These are phyloP conservation scores for Drosophila navojoa DNA, from an alignment of 1,140 invertebrate species.

Conservation along the genomic window DNA sequence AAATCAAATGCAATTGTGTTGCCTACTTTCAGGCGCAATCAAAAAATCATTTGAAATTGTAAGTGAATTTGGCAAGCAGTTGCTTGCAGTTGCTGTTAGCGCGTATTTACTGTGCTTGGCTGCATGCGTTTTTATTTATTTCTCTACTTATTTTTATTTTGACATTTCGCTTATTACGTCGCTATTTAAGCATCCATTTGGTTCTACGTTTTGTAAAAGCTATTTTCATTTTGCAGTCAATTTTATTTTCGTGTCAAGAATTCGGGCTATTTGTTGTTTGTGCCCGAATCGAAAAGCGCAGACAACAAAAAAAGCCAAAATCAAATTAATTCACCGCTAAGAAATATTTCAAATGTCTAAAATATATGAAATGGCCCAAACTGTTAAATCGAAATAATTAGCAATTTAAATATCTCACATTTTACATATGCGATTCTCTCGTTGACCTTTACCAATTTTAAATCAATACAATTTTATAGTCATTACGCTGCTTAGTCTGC, in stretches of 20 bases:
- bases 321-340: conserved; percentile 8
- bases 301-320: conserved; percentile 16
- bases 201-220: conserved; percentile 37
- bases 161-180: conserved; percentile 73
- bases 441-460: background rate
- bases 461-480: conserved; percentile 3
- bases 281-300: conserved; percentile 5
- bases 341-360: background rate
- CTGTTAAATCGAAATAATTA: no score
- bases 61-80: conserved; percentile 1
- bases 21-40: conserved; percentile 60
- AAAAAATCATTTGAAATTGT: background rate
- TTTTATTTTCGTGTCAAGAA: conserved; percentile 61
- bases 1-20: background rate
- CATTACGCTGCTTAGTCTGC: background rate
- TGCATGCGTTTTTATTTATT: conserved; percentile 10
- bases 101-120: conserved; percentile 13
- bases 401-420: no score
- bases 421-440: no score
- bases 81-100: background rate
- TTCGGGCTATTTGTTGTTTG: conserved; percentile 46
- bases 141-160: conserved; percentile 54
- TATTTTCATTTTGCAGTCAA: conserved; percentile 41
- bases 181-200: conserved; percentile 41
- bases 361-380: no score